A percentile compares a stretch with the other conserved stretches of the same genome.
phyloP scores from a whole-genome alignment of 2,888 invertebrate species.

The Hybos culiciformis region DNA sequence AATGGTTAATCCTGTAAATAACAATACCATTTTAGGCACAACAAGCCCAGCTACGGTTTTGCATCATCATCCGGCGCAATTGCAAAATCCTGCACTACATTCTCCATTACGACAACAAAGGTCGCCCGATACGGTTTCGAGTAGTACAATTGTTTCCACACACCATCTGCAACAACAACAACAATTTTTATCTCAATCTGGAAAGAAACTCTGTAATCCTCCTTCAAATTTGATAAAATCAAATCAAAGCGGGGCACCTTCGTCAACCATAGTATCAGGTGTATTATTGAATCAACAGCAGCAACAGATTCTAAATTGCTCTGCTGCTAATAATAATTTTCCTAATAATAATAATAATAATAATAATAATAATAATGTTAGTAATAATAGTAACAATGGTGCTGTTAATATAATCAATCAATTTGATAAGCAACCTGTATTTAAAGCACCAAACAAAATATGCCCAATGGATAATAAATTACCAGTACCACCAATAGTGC shows the following conservation, averaged over 20 bases:
- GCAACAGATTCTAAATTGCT: neutral
- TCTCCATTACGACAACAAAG: neutral
- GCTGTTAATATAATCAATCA: constrained; percentile 14
- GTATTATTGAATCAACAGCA: constrained; percentile 1
- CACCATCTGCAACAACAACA: neutral
- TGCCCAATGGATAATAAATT: constrained; percentile 70
- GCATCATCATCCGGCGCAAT: neutral
- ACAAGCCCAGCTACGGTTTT: neutral
- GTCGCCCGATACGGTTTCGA: neutral
- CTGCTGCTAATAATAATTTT: constrained; percentile 12
- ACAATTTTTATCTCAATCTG: too few relatives aligned
- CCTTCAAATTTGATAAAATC: neutral
- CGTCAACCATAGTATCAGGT: constrained; percentile 1
- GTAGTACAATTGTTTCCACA: constrained; percentile 3
- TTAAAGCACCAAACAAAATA: constrained; percentile 76
- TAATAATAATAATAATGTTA: neutral
- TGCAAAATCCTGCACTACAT: neutral
- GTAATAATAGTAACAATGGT: neutral
- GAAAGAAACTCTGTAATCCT: too few relatives aligned
- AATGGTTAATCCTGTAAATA: neutral
- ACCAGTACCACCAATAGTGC: constrained; percentile 41
- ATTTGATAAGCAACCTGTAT: constrained; percentile 27
- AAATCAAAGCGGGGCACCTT: neutral
- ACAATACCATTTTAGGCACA: neutral
- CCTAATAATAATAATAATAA: neutral